phyloP scores from a whole-genome alignment of 2,113 vertebrate species.

The Bungarus multicinctus region DNA sequence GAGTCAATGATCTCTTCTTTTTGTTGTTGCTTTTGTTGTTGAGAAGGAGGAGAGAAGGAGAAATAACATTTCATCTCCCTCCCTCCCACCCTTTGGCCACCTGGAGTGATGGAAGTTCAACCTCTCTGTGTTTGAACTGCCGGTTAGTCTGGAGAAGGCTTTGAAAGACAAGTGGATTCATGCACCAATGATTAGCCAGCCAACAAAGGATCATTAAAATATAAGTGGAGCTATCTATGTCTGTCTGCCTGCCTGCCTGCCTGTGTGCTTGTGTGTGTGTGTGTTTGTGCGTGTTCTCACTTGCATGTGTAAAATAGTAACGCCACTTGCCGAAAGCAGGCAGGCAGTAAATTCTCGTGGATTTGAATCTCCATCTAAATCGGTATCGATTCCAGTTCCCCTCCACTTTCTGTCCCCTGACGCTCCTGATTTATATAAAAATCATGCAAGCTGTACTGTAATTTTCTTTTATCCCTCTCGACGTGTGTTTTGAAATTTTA shows the following conservation, averaged over 20 bases:
- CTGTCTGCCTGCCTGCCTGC: too few species aligned
- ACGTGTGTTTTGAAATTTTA: slow-evolving; percentile 50
- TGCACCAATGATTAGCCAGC: slow-evolving; percentile 16
- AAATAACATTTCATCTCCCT: not conserved
- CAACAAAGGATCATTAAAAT: slow-evolving; percentile 3
- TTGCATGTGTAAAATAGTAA: not conserved
- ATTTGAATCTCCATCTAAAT: slow-evolving; percentile 45
- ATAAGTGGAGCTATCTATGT: not conserved
- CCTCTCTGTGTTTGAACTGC: slow-evolving; percentile 2
- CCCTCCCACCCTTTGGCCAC: not conserved
- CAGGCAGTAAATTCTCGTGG: not conserved
- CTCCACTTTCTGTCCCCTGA: not conserved
- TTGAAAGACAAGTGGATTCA: not conserved
- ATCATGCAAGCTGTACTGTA: slow-evolving; percentile 2
- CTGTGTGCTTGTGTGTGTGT: too few species aligned
- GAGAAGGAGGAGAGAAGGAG: not conserved
- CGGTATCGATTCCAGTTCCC: slow-evolving; percentile 32
- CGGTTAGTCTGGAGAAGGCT: slow-evolving; percentile 31
- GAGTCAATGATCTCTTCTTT: not conserved
- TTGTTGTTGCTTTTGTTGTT: not conserved
- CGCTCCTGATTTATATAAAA: slow-evolving; percentile 31
- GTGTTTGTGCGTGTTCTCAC: not conserved
- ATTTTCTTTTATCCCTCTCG: slow-evolving; percentile 35
- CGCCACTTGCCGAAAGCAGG: slow-evolving; percentile 3
- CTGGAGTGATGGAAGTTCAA: slow-evolving; percentile 10